Evolutionary conservation across 2,888 invertebrate genomes (phyloP).

Genomic region (Phyto melanocephala): DNA sequence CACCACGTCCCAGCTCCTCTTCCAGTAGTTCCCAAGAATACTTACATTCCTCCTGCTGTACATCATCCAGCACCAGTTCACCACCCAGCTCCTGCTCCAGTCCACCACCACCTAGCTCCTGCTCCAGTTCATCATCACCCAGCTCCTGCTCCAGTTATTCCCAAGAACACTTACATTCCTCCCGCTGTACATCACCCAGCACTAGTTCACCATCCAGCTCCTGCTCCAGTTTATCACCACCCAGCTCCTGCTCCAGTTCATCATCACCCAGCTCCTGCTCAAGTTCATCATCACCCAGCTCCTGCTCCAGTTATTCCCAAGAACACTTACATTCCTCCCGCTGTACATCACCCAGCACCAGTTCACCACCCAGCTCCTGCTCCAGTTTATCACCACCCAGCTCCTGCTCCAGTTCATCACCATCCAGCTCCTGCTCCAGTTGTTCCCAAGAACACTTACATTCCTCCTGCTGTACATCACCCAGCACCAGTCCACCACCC

Average conservation of each 20-base stretch:
- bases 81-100: neutral
- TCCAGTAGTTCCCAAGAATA: conserved; percentile 9
- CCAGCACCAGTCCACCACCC: neutral
- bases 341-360: neutral
- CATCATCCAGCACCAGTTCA: conserved; percentile 12
- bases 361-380: neutral
- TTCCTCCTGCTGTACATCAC: neutral
- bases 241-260: neutral
- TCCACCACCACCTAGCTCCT: too few relatives aligned
- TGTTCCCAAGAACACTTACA: conserved; percentile 19
- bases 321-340: conserved; percentile 26
- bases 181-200: neutral
- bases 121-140: neutral
- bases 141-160: conserved; percentile 3
- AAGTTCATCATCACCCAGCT: neutral
- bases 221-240: neutral
- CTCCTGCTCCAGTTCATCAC: neutral
- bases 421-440: neutral
- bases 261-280: too few relatives aligned
- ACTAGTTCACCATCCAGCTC: neutral
- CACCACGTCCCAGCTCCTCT: conserved; percentile 2
- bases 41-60: conserved; percentile 12
- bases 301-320: conserved; percentile 4
- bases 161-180: conserved; percentile 20
- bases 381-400: neutral